A percentile compares a stretch with the other conserved stretches of the same genome.
These are phyloP conservation scores for Mamestra configurata DNA, from an alignment of 1,140 invertebrate genomes.

Conservation along the genomic window DNA sequence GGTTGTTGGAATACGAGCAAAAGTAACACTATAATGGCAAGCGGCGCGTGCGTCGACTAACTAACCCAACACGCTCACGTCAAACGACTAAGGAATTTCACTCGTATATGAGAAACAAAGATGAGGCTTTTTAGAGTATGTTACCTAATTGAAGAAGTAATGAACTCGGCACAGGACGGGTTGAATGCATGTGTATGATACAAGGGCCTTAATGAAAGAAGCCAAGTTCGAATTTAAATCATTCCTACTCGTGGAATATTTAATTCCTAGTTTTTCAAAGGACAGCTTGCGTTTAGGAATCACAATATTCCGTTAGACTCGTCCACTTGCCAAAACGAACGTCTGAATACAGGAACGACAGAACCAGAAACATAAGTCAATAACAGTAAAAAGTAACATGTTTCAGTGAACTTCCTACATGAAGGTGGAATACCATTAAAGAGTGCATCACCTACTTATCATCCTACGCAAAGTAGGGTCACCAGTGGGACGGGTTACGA, in stretches of 20 bases:
- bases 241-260: too few relatives aligned
- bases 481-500: constrained; percentile 25
- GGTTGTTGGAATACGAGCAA: constrained; percentile 51
- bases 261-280: background rate
- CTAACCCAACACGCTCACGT: constrained; percentile 67
- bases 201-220: constrained; percentile 3
- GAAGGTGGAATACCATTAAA: background rate
- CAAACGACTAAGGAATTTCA: constrained; percentile 77
- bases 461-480: constrained; percentile 32
- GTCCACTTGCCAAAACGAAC: too few relatives aligned
- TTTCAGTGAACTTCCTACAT: constrained; percentile 12
- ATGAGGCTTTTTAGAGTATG: constrained; percentile 72
- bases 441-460: constrained; percentile 33
- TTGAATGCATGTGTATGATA: constrained; percentile 10
- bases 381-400: background rate
- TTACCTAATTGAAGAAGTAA: constrained; percentile 75
- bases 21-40: constrained; percentile 39
- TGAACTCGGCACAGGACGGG: constrained; percentile 53
- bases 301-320: too few relatives aligned
- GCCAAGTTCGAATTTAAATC: background rate
- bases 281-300: too few relatives aligned
- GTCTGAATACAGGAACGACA: background rate
- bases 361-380: background rate
- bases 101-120: constrained; percentile 75
- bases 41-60: constrained; percentile 68